Evolutionary conservation across 2,888 invertebrate species (phyloP).

Genomic region (Arge pagana): DNA sequence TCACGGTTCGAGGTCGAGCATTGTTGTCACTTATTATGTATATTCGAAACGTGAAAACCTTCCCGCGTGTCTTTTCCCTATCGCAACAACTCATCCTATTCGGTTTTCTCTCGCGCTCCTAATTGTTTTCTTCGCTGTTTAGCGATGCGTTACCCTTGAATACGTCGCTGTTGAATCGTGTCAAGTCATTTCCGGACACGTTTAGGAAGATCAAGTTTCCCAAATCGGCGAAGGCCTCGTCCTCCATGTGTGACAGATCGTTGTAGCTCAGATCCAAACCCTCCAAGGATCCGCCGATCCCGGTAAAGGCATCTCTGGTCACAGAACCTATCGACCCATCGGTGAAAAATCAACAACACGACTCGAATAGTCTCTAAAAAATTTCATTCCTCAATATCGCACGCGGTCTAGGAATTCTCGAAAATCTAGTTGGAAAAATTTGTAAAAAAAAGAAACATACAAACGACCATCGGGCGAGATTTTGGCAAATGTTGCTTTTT

Average conservation of each 20-base stretch:
- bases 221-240: slow-evolving; percentile 74
- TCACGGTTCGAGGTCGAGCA: too few species aligned
- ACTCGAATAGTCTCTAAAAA: slow-evolving; percentile 16
- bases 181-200: slow-evolving; percentile 77
- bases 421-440: neutral
- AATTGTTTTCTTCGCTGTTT: too few species aligned
- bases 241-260: slow-evolving; percentile 75
- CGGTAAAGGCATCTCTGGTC: slow-evolving; percentile 66
- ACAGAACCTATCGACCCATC: slow-evolving; percentile 72
- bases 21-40: too few species aligned
- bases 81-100: too few species aligned
- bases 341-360: slow-evolving; percentile 2
- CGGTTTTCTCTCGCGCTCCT: too few species aligned
- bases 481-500: too few species aligned
- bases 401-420: neutral
- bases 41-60: too few species aligned
- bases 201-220: slow-evolving; percentile 71
- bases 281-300: slow-evolving; percentile 63
- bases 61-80: too few species aligned
- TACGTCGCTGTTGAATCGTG: slow-evolving; percentile 82
- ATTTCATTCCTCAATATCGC: neutral
- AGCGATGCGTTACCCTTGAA: slow-evolving; percentile 75
- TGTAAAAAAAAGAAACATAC: too few species aligned
- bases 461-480: too few species aligned
- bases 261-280: slow-evolving; percentile 81